Conservation (phyloP, 2,113 vertebrate genomes). For the Dendropsophus ebraccatus region DNA sequence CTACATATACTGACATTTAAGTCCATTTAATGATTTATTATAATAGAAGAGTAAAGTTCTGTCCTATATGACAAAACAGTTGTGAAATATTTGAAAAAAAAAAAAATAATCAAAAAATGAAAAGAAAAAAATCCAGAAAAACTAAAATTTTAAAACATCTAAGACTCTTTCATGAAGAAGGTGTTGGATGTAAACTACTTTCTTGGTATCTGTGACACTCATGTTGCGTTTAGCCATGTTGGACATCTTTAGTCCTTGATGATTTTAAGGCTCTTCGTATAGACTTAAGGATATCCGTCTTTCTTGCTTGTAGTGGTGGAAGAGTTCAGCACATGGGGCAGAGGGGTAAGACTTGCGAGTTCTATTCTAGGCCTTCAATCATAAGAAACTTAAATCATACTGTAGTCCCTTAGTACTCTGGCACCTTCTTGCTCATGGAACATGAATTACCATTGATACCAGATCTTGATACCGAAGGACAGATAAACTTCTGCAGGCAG, state of each 20-base stretch:
- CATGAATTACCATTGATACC: background rate
- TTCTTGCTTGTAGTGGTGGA: constrained; percentile 28
- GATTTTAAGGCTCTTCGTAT: background rate
- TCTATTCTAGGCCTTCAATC: constrained; percentile 32
- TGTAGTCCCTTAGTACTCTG: constrained; percentile 10
- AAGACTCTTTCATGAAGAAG: background rate
- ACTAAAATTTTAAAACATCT: background rate
- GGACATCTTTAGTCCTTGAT: background rate
- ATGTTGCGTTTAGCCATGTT: background rate
- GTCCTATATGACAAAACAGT: background rate
- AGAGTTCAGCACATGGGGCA: constrained; percentile 1
- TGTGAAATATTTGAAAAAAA: background rate
- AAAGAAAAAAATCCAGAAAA: background rate
- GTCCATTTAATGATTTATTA: background rate
- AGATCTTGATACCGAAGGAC: constrained; percentile 19
- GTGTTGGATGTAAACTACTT: background rate
- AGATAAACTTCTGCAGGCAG: constrained; percentile 10
- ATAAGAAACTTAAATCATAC: constrained; percentile 4
- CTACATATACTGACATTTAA: background rate
- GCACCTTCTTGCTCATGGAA: constrained; percentile 28
- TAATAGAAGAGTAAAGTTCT: background rate
- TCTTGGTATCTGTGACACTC: background rate
- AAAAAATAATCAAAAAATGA: background rate
- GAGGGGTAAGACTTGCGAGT: constrained; percentile 28
- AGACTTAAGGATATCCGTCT: background rate